A percentile compares a stretch with the other conserved stretches of the same genome.
Conservation (phyloP, 1,140 invertebrate species). For the Listronotus oregonensis region DNA sequence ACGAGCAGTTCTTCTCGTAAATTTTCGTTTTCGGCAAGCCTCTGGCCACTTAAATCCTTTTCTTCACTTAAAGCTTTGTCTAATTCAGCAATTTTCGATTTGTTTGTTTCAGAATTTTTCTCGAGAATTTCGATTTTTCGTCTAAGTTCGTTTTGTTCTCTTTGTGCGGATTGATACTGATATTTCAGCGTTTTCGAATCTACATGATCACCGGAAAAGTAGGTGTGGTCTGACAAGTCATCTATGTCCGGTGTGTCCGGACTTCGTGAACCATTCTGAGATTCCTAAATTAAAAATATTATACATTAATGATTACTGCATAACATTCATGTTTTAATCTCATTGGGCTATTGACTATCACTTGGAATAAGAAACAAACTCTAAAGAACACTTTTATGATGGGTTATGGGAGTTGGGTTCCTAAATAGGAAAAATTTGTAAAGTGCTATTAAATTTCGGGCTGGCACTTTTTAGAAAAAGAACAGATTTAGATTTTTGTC, state of each 20-base stretch:
- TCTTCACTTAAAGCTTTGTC: constrained; percentile 53
- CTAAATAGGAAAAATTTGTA: too few species aligned
- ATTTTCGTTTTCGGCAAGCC: constrained; percentile 53
- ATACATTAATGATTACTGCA: neutral
- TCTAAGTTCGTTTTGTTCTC: constrained; percentile 55
- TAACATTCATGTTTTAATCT: too few species aligned
- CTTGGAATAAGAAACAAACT: too few species aligned
- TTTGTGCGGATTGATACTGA: constrained; percentile 50
- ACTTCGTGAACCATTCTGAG: constrained; percentile 29
- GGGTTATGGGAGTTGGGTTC: too few species aligned
- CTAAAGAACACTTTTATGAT: too few species aligned
- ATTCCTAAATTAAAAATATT: constrained; percentile 25
- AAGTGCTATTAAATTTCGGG: too few species aligned
- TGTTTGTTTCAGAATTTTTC: constrained; percentile 53
- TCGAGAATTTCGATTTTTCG: constrained; percentile 55
- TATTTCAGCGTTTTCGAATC: constrained; percentile 54
- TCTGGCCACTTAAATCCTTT: constrained; percentile 47
- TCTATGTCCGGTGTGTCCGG: constrained; percentile 29
- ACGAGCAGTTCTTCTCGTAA: constrained; percentile 57
- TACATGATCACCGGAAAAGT: constrained; percentile 38
- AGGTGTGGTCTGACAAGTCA: constrained; percentile 17
- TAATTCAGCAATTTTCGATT: constrained; percentile 50
- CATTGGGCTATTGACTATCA: too few species aligned
- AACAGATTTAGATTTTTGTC: too few species aligned
- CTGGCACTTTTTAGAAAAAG: too few species aligned